Percentiles rank a stretch among this genome's conserved stretches.
phyloP scores from a whole-genome alignment of 2,113 vertebrate genomes.

The Ctenomys sociabilis region DNA sequence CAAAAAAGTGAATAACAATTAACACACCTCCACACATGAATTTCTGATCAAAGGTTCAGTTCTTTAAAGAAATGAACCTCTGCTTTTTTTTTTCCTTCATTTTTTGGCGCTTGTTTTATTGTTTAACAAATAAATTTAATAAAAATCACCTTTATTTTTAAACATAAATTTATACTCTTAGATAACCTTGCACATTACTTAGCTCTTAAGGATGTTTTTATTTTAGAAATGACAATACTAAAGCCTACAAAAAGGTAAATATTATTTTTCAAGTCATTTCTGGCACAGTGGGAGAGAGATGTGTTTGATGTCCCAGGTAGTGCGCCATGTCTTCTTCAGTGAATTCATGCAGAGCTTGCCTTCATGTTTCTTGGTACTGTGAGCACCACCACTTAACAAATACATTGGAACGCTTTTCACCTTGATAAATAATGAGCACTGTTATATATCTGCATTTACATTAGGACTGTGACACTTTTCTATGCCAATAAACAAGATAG shows the following conservation, averaged over 20 bases:
- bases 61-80: neutral
- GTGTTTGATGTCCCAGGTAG: neutral
- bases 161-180: neutral
- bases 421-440: neutral
- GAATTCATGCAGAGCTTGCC: neutral
- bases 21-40: neutral
- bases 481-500: neutral
- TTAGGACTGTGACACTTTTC: neutral
- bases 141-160: neutral
- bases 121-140: neutral
- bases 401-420: neutral
- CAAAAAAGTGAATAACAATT: neutral
- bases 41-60: slow-evolving; percentile 15
- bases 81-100: neutral
- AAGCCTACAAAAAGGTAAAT: neutral
- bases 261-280: neutral
- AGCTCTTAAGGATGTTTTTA: neutral
- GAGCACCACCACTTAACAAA: neutral
- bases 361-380: neutral
- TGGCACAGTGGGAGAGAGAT: neutral
- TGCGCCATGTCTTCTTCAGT: neutral
- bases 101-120: neutral
- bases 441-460: neutral
- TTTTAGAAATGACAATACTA: neutral
- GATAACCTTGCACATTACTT: neutral